Evolutionary conservation across 2,888 invertebrate species (phyloP).

Genomic region (Digitonthophagus gazella): DNA sequence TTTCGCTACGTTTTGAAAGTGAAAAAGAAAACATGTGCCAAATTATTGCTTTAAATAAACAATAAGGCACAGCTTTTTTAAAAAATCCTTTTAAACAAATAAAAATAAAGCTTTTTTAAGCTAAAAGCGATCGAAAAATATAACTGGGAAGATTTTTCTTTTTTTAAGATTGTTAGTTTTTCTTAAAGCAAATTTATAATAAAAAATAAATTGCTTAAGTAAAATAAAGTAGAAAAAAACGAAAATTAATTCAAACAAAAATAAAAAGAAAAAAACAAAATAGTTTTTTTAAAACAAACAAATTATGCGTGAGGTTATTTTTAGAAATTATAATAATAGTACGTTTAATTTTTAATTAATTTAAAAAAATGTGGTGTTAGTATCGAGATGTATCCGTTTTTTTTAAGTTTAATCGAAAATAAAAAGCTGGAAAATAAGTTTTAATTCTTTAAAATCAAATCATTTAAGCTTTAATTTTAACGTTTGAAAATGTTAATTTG

Average conservation of each 20-base stretch:
- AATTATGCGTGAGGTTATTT: slow-evolving; percentile 20
- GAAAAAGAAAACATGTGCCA: slow-evolving; percentile 39
- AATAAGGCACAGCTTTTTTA: slow-evolving; percentile 48
- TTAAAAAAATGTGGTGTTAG: neutral
- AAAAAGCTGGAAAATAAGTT: slow-evolving; percentile 34
- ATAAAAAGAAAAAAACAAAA: slow-evolving; percentile 15
- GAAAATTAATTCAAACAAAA: slow-evolving; percentile 15
- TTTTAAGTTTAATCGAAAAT: slow-evolving; percentile 24
- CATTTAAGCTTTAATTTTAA: too few species aligned
- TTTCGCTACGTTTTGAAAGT: slow-evolving; percentile 8
- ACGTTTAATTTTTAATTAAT: neutral
- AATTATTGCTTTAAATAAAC: slow-evolving; percentile 38
- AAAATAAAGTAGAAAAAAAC: slow-evolving; percentile 40
- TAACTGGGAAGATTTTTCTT: neutral
- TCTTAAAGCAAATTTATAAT: slow-evolving; percentile 51
- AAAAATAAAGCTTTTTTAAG: slow-evolving; percentile 6
- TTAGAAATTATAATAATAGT: neutral
- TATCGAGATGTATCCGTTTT: neutral
- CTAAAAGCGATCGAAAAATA: neutral
- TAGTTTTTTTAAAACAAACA: slow-evolving; percentile 21
- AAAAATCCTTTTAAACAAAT: too few species aligned
- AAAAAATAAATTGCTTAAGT: slow-evolving; percentile 50
- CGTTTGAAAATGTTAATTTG: too few species aligned
- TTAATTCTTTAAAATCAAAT: too few species aligned
- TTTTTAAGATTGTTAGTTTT: slow-evolving; percentile 17